phyloP scores from a whole-genome alignment of 2,113 vertebrate species.

The Irena cyanogastra region DNA sequence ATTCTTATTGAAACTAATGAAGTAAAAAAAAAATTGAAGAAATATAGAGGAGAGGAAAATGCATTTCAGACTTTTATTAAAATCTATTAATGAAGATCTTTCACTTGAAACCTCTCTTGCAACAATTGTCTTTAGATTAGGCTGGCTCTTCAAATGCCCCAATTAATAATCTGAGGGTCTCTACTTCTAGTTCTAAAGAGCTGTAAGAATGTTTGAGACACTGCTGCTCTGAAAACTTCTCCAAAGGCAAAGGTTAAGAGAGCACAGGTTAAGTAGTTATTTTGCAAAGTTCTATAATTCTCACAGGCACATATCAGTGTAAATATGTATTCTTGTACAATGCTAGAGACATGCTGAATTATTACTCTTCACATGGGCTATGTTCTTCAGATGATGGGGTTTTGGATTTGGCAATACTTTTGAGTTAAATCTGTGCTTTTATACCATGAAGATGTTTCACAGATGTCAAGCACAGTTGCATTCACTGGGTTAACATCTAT shows the following conservation, averaged over 20 bases:
- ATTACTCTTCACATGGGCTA: background rate
- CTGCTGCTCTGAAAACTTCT: background rate
- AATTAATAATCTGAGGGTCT: background rate
- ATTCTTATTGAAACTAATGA: background rate
- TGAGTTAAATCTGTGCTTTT: slow-evolving; percentile 16
- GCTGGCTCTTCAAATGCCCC: background rate
- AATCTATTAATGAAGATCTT: background rate
- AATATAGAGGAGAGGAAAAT: background rate
- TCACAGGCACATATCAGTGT: background rate
- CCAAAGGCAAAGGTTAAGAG: too few species aligned
- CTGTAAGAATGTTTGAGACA: background rate
- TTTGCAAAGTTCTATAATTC: background rate
- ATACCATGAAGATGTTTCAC: background rate
- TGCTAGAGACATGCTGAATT: background rate
- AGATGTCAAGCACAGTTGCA: background rate
- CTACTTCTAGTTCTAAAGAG: background rate
- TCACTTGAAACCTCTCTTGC: background rate
- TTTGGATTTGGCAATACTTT: slow-evolving; percentile 16
- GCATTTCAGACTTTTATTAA: background rate
- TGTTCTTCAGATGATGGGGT: background rate
- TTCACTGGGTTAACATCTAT: slow-evolving; percentile 12
- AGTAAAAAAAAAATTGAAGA: background rate
- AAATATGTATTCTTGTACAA: background rate
- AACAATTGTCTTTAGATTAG: background rate
- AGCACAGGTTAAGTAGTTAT: background rate